Evolutionary conservation across 1,140 invertebrate species (phyloP).

Genomic region (Lepidurus apus): DNA sequence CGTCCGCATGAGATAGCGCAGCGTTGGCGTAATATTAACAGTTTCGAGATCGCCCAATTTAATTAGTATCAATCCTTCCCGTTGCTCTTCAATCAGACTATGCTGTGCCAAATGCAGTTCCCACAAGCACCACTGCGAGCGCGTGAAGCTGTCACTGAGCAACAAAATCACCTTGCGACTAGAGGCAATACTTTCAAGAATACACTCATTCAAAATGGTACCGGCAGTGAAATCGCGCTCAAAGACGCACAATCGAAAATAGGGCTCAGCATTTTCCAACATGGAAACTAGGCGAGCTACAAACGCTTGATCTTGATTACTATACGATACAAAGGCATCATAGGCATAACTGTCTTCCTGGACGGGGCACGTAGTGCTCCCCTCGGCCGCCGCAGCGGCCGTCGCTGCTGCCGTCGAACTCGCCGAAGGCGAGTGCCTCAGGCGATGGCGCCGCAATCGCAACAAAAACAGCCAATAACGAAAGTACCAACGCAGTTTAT

Average conservation of each 20-base stretch:
- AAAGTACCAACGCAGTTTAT: conserved; percentile 49
- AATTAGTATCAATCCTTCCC: conserved; percentile 55
- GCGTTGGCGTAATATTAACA: conserved; percentile 51
- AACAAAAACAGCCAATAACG: conserved; percentile 53
- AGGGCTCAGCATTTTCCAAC: conserved; percentile 52
- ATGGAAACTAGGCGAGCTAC: conserved; percentile 52
- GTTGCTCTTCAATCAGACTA: conserved; percentile 45
- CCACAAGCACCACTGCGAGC: conserved; percentile 61
- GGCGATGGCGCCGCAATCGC: conserved; percentile 46
- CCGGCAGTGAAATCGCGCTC: conserved; percentile 61
- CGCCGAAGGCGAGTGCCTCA: conserved; percentile 33
- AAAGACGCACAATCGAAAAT: conserved; percentile 57
- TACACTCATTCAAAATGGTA: conserved; percentile 54
- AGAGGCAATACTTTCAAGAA: conserved; percentile 53
- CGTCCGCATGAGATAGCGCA: conserved; percentile 55
- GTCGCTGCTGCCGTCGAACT: conserved; percentile 15
- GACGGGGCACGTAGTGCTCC: not conserved
- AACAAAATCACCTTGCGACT: conserved; percentile 57
- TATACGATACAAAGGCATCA: conserved; percentile 63
- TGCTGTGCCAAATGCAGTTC: conserved; percentile 56
- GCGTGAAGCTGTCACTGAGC: conserved; percentile 57
- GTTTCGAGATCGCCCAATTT: conserved; percentile 52
- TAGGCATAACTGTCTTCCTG: conserved; percentile 47
- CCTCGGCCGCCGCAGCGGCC: conserved; percentile 20
- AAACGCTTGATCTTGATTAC: conserved; percentile 56